Evolutionary conservation across 2,797 vertebrate species (phyloP).

Genomic region (Lithobates sylvaticus): DNA sequence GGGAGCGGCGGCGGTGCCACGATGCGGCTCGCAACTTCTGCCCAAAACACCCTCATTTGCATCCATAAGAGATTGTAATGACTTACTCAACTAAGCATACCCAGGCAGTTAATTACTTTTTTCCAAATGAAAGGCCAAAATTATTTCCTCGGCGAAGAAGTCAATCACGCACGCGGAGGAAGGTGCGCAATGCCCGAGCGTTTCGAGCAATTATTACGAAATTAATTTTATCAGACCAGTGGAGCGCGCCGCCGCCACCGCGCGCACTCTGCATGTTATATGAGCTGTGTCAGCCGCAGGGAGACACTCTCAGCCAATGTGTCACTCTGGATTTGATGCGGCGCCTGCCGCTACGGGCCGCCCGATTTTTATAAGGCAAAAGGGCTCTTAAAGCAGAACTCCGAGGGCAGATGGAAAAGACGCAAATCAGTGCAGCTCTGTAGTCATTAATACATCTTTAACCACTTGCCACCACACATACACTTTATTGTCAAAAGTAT

Average conservation of each 20-base stretch:
- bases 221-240: slow-evolving; percentile 70
- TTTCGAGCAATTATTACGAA: slow-evolving; percentile 70
- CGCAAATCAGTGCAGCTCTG: no score
- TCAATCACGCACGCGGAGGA: slow-evolving; percentile 60
- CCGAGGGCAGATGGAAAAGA: no score
- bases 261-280: slow-evolving; percentile 9
- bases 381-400: not conserved
- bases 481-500: no score
- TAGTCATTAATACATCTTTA: no score
- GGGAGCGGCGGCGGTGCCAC: not conserved
- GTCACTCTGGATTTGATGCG: not conserved
- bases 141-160: slow-evolving; percentile 72
- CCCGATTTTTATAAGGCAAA: not conserved
- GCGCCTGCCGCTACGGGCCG: not conserved
- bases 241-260: slow-evolving; percentile 45
- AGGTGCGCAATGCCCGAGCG: slow-evolving; percentile 55
- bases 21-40: slow-evolving; percentile 65
- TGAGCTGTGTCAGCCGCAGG: slow-evolving; percentile 21
- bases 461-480: no score
- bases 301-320: not conserved
- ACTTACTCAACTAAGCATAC: slow-evolving; percentile 76
- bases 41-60: slow-evolving; percentile 68
- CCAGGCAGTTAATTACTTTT: slow-evolving; percentile 75
- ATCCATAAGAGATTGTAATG: slow-evolving; percentile 75
- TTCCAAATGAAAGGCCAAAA: slow-evolving; percentile 72